Evolutionary conservation across 2,888 invertebrate species (phyloP).

Genomic region (Eretmocerus hayati): DNA sequence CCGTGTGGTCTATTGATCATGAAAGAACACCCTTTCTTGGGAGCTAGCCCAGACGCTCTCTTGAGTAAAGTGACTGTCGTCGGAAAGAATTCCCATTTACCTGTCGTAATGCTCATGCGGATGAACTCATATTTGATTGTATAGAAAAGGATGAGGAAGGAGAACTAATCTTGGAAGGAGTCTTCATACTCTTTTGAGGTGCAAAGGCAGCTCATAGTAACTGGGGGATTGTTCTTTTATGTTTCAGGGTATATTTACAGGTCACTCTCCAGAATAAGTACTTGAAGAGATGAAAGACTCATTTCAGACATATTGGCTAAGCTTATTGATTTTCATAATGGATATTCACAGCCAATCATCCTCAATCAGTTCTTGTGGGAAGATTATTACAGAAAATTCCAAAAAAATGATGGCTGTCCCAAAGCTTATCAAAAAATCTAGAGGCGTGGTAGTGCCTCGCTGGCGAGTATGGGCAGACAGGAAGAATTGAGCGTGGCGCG

Average conservation of each 20-base stretch:
- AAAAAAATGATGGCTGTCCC: too few species aligned
- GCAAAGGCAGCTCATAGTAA: constrained; percentile 25
- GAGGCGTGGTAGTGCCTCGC: too few species aligned
- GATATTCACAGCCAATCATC: too few species aligned
- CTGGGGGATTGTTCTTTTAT: constrained; percentile 18
- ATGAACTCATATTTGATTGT: constrained; percentile 6
- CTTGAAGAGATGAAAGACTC: constrained; percentile 20
- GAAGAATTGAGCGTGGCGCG: too few species aligned
- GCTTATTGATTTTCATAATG: too few species aligned
- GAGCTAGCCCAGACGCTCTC: background rate
- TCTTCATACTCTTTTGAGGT: constrained; percentile 24
- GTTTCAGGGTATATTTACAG: constrained; percentile 22
- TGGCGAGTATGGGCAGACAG: too few species aligned
- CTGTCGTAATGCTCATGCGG: background rate
- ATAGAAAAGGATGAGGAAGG: constrained; percentile 1
- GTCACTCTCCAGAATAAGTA: constrained; percentile 10
- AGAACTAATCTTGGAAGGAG: constrained; percentile 12
- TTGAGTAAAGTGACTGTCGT: background rate
- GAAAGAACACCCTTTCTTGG: background rate
- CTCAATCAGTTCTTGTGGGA: too few species aligned
- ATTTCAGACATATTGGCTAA: constrained; percentile 13
- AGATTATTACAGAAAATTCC: too few species aligned
- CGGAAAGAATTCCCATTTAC: background rate
- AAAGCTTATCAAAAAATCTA: too few species aligned
- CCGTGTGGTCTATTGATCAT: background rate